Percentiles rank a stretch among this genome's conserved stretches.
These are phyloP conservation scores for Geococcyx californianus DNA, from an alignment of 2,113 vertebrate genomes.

Conservation along the genomic window DNA sequence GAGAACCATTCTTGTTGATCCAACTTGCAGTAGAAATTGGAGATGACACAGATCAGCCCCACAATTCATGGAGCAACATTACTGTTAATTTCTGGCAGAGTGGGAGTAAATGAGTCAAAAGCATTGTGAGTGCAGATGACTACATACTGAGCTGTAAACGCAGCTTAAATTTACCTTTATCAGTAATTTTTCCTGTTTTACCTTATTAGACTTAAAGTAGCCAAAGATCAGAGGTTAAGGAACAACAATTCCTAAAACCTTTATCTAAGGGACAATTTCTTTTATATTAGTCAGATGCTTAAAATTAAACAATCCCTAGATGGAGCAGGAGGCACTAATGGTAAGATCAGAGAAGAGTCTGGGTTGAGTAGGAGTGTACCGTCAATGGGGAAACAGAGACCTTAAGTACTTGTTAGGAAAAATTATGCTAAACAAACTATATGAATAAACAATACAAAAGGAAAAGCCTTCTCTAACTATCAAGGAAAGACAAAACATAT, in stretches of 20 bases:
- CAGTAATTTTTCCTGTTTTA: not conserved
- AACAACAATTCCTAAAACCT: not conserved
- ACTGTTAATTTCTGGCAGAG: not conserved
- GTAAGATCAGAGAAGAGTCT: not conserved
- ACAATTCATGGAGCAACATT: not conserved
- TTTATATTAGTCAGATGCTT: not conserved
- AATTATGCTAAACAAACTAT: not conserved
- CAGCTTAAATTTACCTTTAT: not conserved
- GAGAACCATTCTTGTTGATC: not conserved
- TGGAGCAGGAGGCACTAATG: not conserved
- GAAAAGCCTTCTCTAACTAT: not conserved
- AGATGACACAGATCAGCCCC: not conserved
- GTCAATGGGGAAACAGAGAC: not conserved
- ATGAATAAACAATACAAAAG: not conserved
- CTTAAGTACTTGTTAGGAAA: not conserved
- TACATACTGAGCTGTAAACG: not conserved
- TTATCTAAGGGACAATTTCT: not conserved
- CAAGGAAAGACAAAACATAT: not conserved
- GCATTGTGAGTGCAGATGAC: not conserved
- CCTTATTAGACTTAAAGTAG: not conserved
- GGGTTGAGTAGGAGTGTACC: not conserved
- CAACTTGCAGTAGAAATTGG: not conserved
- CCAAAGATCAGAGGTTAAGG: not conserved
- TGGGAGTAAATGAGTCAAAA: not conserved
- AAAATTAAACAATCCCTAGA: not conserved